Conservation (phyloP, 2,888 invertebrate species). For the Ganaspis brasiliensis region DNA sequence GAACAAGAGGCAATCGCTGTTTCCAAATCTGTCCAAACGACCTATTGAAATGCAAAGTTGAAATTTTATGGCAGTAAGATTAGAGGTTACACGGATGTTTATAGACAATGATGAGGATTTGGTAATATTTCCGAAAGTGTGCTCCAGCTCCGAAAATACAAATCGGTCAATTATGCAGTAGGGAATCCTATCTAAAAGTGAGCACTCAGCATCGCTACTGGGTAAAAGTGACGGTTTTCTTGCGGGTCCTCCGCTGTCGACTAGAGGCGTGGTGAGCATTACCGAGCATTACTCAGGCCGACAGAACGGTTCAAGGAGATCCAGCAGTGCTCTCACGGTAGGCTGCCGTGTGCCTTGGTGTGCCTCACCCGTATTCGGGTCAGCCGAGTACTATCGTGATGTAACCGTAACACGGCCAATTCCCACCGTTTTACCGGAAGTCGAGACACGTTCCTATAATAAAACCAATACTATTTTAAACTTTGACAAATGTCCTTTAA, state of each 20-base stretch:
- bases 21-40: conserved; percentile 7
- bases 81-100: conserved; percentile 11
- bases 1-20: not conserved
- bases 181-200: not conserved
- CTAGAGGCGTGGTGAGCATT: conserved; percentile 69
- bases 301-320: conserved; percentile 77
- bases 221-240: conserved; percentile 57
- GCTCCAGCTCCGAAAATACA: not conserved
- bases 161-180: not conserved
- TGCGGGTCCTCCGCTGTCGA: conserved; percentile 61
- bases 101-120: not conserved
- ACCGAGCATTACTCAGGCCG: conserved; percentile 47
- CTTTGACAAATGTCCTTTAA: not conserved
- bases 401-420: conserved; percentile 70
- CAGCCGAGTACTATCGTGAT: conserved; percentile 72
- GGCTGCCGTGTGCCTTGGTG: conserved; percentile 64
- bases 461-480: not conserved
- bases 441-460: conserved; percentile 55
- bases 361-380: conserved; percentile 76
- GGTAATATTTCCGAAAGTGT: not conserved
- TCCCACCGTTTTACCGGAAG: conserved; percentile 75
- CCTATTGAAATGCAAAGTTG: not conserved
- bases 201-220: conserved; percentile 18
- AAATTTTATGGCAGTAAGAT: not conserved
- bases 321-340: conserved; percentile 77